Conservation (phyloP, 2,888 invertebrate genomes). For the Polydrusus pterygomalis region DNA sequence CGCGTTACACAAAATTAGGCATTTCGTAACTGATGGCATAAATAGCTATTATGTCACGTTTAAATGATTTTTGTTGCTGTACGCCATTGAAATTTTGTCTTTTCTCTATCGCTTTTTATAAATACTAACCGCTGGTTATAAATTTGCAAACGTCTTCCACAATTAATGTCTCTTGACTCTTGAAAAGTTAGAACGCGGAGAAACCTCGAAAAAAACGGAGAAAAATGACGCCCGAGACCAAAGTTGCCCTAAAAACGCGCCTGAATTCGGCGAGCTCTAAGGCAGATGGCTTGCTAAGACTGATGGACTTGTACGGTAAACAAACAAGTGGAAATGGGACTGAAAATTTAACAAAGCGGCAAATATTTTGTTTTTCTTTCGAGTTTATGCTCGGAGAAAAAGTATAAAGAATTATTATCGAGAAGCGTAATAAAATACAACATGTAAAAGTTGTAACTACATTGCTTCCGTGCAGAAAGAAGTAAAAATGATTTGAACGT, state of each 20-base stretch:
- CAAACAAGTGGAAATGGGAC: conserved; percentile 45
- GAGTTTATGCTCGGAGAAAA: conserved; percentile 10
- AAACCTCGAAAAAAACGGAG: conserved; percentile 11
- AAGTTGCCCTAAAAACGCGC: conserved; percentile 22
- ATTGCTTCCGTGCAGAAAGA: not conserved
- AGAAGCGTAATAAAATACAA: not conserved
- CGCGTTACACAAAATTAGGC: no score
- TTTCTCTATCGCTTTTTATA: conserved; percentile 22
- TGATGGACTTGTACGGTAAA: conserved; percentile 41
- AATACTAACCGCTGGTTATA: conserved; percentile 23
- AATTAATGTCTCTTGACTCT: conserved; percentile 25
- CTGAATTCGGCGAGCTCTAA: not conserved
- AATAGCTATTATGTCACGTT: no score
- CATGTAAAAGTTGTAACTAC: not conserved
- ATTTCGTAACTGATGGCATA: no score
- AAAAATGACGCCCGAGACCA: conserved; percentile 24
- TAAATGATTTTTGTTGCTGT: no score
- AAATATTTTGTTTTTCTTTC: conserved; percentile 15
- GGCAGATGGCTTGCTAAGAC: conserved; percentile 31
- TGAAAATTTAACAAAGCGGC: conserved; percentile 39
- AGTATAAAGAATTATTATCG: not conserved
- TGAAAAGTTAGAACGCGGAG: conserved; percentile 21
- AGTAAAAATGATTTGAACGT: no score
- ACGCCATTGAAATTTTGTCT: conserved; percentile 16
- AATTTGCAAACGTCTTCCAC: conserved; percentile 27